Evolutionary conservation across 2,797 vertebrate species (phyloP), one percentile per base, ranked within the genome.

Genomic region (Ambastaia sidthimunki): DNA sequence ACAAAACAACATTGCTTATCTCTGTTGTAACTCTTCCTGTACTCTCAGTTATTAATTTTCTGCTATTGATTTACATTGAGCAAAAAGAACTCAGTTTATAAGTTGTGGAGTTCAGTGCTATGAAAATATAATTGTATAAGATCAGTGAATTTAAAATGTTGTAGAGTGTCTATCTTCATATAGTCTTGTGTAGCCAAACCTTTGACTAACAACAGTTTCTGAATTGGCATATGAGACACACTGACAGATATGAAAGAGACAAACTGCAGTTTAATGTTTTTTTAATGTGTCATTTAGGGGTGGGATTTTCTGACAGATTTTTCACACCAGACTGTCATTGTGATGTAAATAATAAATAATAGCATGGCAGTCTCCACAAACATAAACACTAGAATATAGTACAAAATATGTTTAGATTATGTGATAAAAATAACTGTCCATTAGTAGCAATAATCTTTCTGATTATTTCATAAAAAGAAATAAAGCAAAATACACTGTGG

Each of bases 1-100:
- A 86, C 82, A 80, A 16, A 18, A 3, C 76, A 79, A 57, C 70
- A n/a, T 23, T 37, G 34, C 75, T 79, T 73, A 85, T 87, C 87
- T 83, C 76, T 81, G 79, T 82, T 75, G 28, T 80, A 54, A 79
- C 86, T 88, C 83, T 82, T 84, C 84, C 85, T 88, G 84, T 76
- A 85, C 87, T 85, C 73, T 89, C 50, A 76, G 85, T 89, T 88
- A 92, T 91, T 90, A 87, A 85, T 89, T 86, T 90, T 85, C 84
- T 82, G 80, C 86, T 68, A 81, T 89, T 87, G 81, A 87, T 85
- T 84, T 87, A 88, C 87, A 87, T 82, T 83, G 87, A 90, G 87
- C 82, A 87, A 87, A 89, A 82, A 87, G 47, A 84, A 65, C 44
- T 23, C 37, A 0, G 19, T 59, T 66, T 72, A 72, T 12, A 65